Base-by-base conservation (phyloP, 1,140 invertebrate genomes). In the Maniola jurtina region DNA sequence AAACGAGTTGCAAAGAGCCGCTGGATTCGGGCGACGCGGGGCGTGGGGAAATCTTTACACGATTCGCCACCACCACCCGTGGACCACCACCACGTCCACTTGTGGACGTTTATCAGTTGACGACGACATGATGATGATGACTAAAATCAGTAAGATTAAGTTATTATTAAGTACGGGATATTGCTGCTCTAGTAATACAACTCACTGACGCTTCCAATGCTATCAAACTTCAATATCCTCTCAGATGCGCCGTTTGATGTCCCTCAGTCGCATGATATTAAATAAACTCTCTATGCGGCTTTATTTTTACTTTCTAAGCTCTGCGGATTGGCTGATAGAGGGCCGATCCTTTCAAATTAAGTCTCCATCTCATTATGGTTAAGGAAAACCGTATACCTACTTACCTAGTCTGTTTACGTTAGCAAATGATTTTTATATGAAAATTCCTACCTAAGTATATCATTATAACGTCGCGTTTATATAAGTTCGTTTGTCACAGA, bases 181-280 rank as follows among this genome's bases (percentile, higher is more conserved):
- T n/a, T n/a, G 25, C 25, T 25, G 4, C 25, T 25, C 25, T 25
- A 25, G 25, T 25, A 25, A 45, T 11, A 35, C 35, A 15, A 64
- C 56, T 14, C 33, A 66, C 64, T 61, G 9, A 63, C 64, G 60
- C 56, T 59, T 69, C 65, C 47, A 75, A 75, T 66, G 68, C 70
- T 60, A 78, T 74, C 74, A 78, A 80, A 81, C 70, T 74, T 79
- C 76, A 75, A 83, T 81, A 78, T 73, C 74, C 50, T 73, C 52
- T 55, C 38, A 70, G 66, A 76, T 77, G 73, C 55, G 69, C 62
- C 71, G 80, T 81, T 81, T 81, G 74, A 81, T 83, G 75, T 81
- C 70, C 58, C 67, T 59, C 47, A 70, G 66, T 72, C 68, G 65
- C 59, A 67, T 66, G 60, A 80, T 79, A 77, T 82, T 80, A 79